Conservation (phyloP, 2,113 vertebrate species). For the Pygoscelis adeliae region DNA sequence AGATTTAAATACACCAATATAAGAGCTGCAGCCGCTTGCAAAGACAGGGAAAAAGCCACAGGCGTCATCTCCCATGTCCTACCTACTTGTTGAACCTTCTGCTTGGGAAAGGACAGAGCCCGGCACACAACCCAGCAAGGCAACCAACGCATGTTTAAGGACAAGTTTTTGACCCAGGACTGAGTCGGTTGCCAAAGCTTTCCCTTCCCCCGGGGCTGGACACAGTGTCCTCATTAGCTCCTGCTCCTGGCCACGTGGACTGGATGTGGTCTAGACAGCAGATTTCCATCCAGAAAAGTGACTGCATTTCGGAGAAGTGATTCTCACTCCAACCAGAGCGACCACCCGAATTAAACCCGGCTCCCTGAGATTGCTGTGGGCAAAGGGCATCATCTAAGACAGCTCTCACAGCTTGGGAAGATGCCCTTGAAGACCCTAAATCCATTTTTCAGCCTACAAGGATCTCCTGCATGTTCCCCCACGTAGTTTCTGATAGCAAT, state of each 20-base stretch:
- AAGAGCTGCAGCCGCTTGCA: background rate
- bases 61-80: background rate
- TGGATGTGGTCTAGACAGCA: background rate
- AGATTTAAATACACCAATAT: background rate
- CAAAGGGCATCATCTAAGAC: background rate
- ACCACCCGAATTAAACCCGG: rapidly evolving
- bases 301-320: background rate
- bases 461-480: background rate
- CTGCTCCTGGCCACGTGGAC: background rate
- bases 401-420: background rate
- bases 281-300: background rate
- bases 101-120: background rate
- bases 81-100: background rate
- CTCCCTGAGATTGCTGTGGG: background rate
- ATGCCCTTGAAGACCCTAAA: background rate
- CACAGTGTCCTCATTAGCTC: background rate
- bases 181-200: background rate
- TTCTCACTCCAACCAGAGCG: background rate
- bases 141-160: no score
- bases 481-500: rapidly evolving
- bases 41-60: background rate
- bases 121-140: background rate
- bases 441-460: background rate
- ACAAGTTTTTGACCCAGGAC: background rate
- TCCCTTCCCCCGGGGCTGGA: background rate